Evolutionary conservation across 1,140 invertebrate species (phyloP).

Genomic region (Drosophila bipectinata): DNA sequence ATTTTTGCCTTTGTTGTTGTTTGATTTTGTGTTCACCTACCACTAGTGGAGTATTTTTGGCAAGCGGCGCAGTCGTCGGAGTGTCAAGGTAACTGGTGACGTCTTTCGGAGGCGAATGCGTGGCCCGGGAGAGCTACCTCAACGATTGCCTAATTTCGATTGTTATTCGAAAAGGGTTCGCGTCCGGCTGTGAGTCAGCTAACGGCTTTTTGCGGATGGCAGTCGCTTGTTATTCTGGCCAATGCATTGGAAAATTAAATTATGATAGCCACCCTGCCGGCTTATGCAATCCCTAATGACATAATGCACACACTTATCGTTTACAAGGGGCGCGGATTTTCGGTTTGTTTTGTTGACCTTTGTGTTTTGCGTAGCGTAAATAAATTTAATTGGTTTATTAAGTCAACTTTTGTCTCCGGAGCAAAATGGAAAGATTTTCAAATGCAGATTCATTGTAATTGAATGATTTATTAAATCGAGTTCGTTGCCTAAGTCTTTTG

Average conservation of each 20-base stretch:
- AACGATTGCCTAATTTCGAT: constrained; percentile 77
- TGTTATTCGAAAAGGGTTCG: constrained; percentile 79
- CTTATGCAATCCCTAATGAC: constrained; percentile 76
- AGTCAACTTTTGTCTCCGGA: constrained; percentile 24
- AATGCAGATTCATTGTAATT: constrained; percentile 8
- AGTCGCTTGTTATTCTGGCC: constrained; percentile 73
- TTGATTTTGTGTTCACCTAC: constrained; percentile 10
- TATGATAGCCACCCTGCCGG: constrained; percentile 39
- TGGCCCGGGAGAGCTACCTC: constrained; percentile 33
- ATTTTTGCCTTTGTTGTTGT: neutral
- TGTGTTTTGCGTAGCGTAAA: constrained; percentile 54
- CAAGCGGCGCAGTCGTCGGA: constrained; percentile 19
- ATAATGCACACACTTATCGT: constrained; percentile 55
- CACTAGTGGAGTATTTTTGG: constrained; percentile 43
- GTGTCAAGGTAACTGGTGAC: constrained; percentile 81
- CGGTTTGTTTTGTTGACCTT: constrained; percentile 54
- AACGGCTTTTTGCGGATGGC: constrained; percentile 39
- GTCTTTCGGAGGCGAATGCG: constrained; percentile 38
- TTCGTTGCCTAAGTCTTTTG: constrained; percentile 75
- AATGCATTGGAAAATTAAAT: constrained; percentile 81
- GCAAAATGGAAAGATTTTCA: constrained; percentile 1
- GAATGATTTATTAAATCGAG: constrained; percentile 44
- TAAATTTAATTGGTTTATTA: constrained; percentile 49
- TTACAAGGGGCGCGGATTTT: constrained; percentile 12
- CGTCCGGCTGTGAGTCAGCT: constrained; percentile 63